Evolutionary conservation across 2,113 vertebrate species (phyloP), one percentile per base, ranked within the genome.

Genomic region (Halichoeres trimaculatus): DNA sequence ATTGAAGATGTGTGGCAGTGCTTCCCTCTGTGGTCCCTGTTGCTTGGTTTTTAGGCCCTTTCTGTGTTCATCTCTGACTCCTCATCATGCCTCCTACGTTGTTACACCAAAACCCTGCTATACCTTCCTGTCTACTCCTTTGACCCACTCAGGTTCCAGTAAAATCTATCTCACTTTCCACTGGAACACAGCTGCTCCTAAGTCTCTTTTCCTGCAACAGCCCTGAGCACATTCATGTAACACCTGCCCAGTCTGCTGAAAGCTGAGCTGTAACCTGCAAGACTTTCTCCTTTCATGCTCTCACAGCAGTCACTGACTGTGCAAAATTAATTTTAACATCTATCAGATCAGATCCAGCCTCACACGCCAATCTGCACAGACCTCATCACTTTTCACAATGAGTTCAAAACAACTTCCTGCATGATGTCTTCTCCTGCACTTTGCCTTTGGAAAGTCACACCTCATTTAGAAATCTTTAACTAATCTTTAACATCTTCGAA

Each of bases 301-400:
- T 55, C 65, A 51, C 50, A 51, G 56, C 20, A 62, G 67, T 47
- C 53, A 59, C 16, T 69, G 64, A 70, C 48, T 54, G 19, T 56
- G 54, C 13, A 23, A 17, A 51, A 52, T 52, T 62, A 23, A 10
- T 10, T 67, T 8, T 67, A 47, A 34, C 65, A 68, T 74, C 51
- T 16, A 66, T 40, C 40, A 74, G 41, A 70, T 23, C 35, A 58
- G 50, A 55, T 20, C 5, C n/a, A 11, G 8, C 22, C 23, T 48
- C 13, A 58, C 30, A 30, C 6, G 30, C 30, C 6, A 30, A 30
- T 30, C 3, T 30, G 30, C 30, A 30, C 30, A 30, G 30, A 30
- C 6, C 30, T 30, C 30, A 30, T 30, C 30, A 30, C 30, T 30
- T 30, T 30, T 30, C 30, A 30, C 3, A 30, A 30, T 30, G 30